Conservation (phyloP, 2,797 vertebrate species). For the Enteromius argenteus region DNA sequence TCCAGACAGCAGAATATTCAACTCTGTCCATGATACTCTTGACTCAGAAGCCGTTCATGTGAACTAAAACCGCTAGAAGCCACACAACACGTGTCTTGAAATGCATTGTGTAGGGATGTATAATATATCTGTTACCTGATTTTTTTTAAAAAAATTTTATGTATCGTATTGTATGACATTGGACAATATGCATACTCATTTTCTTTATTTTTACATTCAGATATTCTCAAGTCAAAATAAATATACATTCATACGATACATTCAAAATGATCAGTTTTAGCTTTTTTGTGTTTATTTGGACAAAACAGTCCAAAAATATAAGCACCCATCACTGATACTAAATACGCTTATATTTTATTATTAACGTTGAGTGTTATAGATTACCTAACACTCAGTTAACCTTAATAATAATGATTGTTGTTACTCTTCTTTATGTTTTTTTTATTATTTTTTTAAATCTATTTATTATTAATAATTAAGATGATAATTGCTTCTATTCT, state of each 20-base stretch:
- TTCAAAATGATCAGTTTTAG: background rate
- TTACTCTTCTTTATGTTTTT: too few species aligned
- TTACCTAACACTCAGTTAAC: background rate
- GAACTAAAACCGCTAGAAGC: background rate
- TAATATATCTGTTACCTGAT: background rate
- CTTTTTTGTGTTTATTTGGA: background rate
- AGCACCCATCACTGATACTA: background rate
- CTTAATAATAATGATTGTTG: too few species aligned
- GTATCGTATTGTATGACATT: background rate
- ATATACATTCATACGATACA: background rate
- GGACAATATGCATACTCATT: background rate
- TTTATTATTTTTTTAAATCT: too few species aligned
- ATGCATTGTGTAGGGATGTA: background rate
- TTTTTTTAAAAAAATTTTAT: background rate
- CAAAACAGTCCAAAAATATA: background rate
- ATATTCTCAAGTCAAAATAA: background rate
- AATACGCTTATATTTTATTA: background rate
- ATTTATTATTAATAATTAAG: too few species aligned
- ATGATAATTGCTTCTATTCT: background rate
- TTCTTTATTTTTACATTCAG: background rate
- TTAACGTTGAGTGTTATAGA: too few species aligned
- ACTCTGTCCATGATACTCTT: background rate
- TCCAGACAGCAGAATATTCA: constrained; percentile 9
- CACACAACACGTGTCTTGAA: background rate
- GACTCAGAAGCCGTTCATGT: background rate